Evolutionary conservation across 2,113 vertebrate genomes (phyloP).

Genomic region (Lathamus discolor): DNA sequence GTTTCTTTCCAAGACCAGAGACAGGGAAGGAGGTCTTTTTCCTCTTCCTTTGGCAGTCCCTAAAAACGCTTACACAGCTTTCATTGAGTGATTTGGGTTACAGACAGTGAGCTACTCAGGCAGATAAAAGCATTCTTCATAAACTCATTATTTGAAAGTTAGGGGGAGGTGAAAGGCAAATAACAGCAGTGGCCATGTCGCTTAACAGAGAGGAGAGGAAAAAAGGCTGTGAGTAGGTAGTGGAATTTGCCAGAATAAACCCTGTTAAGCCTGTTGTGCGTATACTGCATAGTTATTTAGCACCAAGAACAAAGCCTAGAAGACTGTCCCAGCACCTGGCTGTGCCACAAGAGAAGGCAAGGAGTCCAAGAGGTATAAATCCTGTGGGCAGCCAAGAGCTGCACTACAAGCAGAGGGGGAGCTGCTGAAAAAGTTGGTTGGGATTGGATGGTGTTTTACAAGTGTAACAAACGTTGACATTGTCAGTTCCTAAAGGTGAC

Average conservation of each 20-base stretch:
- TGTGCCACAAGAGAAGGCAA: background rate
- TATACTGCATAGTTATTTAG: background rate
- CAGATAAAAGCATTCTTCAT: background rate
- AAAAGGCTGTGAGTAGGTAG: background rate
- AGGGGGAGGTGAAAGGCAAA: background rate
- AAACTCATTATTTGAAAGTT: background rate
- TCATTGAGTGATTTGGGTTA: background rate
- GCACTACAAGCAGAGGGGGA: background rate
- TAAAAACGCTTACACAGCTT: background rate
- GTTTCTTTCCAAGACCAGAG: background rate
- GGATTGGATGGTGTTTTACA: background rate
- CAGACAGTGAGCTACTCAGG: background rate
- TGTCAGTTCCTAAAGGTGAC: background rate
- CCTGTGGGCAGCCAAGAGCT: background rate
- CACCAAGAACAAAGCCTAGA: background rate
- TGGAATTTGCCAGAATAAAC: background rate
- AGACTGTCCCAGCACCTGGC: background rate
- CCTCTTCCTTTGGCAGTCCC: background rate
- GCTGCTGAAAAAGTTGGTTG: background rate
- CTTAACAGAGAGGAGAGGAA: background rate
- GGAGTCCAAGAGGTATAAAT: background rate
- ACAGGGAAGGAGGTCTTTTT: background rate
- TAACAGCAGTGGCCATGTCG: background rate
- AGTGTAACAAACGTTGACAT: background rate
- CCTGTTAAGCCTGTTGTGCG: background rate